Evolutionary conservation across 2,888 invertebrate species (phyloP).

Genomic region (Drosophila pseudotakahashii): DNA sequence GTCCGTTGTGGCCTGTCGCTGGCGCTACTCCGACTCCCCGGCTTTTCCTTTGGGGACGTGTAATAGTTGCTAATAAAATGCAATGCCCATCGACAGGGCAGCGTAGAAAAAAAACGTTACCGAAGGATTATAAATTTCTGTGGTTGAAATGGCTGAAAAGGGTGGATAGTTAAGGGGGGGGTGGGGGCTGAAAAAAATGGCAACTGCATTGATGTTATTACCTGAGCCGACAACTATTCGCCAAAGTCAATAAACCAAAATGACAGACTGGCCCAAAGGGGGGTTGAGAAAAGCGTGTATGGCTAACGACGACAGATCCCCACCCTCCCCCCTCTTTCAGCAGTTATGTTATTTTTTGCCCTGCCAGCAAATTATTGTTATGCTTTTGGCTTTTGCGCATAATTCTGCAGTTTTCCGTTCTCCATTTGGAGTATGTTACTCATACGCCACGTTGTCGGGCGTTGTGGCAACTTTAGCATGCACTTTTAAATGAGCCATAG

Average conservation of each 20-base stretch:
- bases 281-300: neutral
- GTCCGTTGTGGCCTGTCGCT: slow-evolving; percentile 44
- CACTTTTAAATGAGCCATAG: slow-evolving; percentile 72
- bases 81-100: slow-evolving; percentile 70
- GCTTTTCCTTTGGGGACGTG: slow-evolving; percentile 58
- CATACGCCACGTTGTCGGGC: slow-evolving; percentile 64
- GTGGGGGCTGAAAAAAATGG: slow-evolving; percentile 66
- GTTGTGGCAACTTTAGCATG: slow-evolving; percentile 57
- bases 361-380: slow-evolving; percentile 72
- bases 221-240: slow-evolving; percentile 78
- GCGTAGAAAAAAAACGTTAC: slow-evolving; percentile 29
- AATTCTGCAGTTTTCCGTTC: slow-evolving; percentile 69
- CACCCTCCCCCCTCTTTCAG: too few species aligned
- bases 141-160: neutral
- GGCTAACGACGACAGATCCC: slow-evolving; percentile 15
- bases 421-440: slow-evolving; percentile 77
- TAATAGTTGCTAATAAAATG: slow-evolving; percentile 79
- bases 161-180: slow-evolving; percentile 5
- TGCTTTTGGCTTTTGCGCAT: slow-evolving; percentile 78
- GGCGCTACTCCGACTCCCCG: slow-evolving; percentile 6
- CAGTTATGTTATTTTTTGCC: slow-evolving; percentile 50
- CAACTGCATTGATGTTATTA: slow-evolving; percentile 81
- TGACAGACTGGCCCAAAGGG: slow-evolving; percentile 49
- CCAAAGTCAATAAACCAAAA: slow-evolving; percentile 79
- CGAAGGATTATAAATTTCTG: slow-evolving; percentile 21